These are phyloP conservation scores for Oryzias celebensis DNA, from an alignment of 2,113 vertebrate species.

Conservation along the genomic window DNA sequence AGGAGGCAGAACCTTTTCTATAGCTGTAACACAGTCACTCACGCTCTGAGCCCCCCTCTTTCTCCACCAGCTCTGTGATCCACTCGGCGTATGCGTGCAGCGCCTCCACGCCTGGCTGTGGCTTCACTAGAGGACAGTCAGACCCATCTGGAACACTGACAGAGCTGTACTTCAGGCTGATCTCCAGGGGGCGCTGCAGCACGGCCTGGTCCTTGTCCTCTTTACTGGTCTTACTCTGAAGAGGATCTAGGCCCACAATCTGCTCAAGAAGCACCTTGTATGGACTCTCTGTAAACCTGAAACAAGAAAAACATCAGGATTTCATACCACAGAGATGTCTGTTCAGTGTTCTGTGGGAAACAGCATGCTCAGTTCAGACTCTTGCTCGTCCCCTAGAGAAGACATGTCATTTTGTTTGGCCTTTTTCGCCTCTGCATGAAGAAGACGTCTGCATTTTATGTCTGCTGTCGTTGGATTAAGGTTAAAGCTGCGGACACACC, in stretches of 20 bases:
- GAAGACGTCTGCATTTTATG: too few relatives aligned
- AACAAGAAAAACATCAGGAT: too few relatives aligned
- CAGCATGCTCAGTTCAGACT: too few relatives aligned
- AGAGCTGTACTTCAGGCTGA: conserved; percentile 86
- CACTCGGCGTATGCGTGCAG: conserved; percentile 90
- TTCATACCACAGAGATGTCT: too few relatives aligned
- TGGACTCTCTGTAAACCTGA: conserved; percentile 84
- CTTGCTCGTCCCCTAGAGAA: too few relatives aligned
- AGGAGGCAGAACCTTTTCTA: neutral
- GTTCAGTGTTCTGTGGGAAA: too few relatives aligned
- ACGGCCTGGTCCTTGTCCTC: conserved; percentile 56
- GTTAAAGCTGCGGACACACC: too few relatives aligned
- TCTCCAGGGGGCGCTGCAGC: conserved; percentile 86
- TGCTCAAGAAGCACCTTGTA: conserved; percentile 91
- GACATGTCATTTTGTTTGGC: too few relatives aligned
- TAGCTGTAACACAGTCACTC: conserved; percentile 16
- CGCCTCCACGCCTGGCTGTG: conserved; percentile 81
- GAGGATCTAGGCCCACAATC: conserved; percentile 75
- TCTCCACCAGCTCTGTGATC: conserved; percentile 70
- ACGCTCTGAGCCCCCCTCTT: conserved; percentile 71
- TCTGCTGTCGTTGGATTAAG: too few relatives aligned
- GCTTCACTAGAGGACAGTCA: conserved; percentile 81
- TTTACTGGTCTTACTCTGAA: neutral
- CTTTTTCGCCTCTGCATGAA: too few relatives aligned
- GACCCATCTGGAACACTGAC: conserved; percentile 73